phyloP scores from a whole-genome alignment of 2,888 invertebrate genomes.

The Cryptus viduatorius region DNA sequence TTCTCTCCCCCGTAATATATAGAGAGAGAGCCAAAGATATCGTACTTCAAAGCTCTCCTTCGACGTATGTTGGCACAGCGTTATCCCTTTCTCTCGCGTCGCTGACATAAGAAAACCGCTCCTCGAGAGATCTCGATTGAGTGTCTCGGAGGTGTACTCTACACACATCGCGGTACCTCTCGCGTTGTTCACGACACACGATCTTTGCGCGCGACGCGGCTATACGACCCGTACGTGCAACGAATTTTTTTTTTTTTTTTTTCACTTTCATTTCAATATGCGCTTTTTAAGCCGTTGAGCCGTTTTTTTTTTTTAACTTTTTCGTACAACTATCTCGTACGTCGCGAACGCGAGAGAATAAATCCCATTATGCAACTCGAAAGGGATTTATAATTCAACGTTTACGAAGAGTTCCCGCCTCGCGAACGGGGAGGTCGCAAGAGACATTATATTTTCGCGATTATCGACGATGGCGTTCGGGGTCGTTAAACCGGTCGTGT shows the following conservation, averaged over 20 bases:
- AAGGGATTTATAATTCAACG: not conserved
- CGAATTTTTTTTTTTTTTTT: constrained; percentile 24
- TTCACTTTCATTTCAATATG: constrained; percentile 32
- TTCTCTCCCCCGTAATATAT: not conserved
- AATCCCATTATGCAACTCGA: constrained; percentile 38
- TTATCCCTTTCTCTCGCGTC: constrained; percentile 33
- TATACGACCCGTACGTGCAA: not conserved
- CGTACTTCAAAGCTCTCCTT: constrained; percentile 20
- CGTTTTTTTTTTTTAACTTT: not conserved
- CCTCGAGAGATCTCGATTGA: constrained; percentile 63
- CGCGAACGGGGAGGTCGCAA: not conserved
- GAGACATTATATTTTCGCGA: too few species aligned
- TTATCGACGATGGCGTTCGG: not conserved
- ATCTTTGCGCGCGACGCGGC: constrained; percentile 1
- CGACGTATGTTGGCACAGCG: not conserved
- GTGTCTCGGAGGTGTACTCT: not conserved
- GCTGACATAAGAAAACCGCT: constrained; percentile 57
- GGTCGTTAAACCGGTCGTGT: constrained; percentile 34
- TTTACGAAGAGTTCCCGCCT: not conserved
- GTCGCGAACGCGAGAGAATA: not conserved
- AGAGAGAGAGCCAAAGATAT: not conserved
- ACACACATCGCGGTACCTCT: not conserved
- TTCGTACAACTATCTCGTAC: not conserved
- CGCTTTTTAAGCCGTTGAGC: constrained; percentile 8
- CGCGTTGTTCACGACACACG: constrained; percentile 2